Conservation (phyloP, 2,888 invertebrate species). For the Dicycla oo region DNA sequence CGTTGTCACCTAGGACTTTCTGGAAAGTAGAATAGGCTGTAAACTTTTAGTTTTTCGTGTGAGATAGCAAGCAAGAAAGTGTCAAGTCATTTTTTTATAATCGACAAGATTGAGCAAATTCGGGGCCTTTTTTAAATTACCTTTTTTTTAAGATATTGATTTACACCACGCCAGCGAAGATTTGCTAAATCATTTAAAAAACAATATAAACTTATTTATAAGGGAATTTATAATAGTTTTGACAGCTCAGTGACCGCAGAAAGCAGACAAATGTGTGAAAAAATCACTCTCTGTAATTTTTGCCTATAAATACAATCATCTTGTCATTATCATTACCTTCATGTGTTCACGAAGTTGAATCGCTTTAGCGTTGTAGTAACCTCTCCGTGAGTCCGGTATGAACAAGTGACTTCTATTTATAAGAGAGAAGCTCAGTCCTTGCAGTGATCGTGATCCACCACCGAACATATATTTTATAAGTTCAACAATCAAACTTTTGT, state of each 20-base stretch:
- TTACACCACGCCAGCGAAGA: not conserved
- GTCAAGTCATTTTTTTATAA: not conserved
- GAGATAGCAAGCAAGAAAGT: not conserved
- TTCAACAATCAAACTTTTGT: conserved; percentile 79
- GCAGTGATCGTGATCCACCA: conserved; percentile 83
- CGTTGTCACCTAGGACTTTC: conserved; percentile 91
- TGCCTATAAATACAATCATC: no score
- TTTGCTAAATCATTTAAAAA: not conserved
- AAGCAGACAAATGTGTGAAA: not conserved
- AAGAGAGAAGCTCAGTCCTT: conserved; percentile 86
- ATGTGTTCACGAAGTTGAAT: conserved; percentile 79
- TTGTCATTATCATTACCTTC: conserved; percentile 71
- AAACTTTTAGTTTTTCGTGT: not conserved
- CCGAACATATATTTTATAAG: conserved; percentile 75
- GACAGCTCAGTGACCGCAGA: not conserved
- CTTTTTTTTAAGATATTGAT: not conserved
- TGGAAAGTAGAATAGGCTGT: conserved; percentile 8
- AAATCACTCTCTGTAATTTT: not conserved
- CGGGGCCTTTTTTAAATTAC: not conserved
- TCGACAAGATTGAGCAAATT: not conserved
- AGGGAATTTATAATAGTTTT: not conserved
- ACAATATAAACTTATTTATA: not conserved
- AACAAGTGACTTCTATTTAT: conserved; percentile 81
- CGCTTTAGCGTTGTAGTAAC: conserved; percentile 74
- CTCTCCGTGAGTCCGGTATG: conserved; percentile 74